phyloP scores from a whole-genome alignment of 2,113 vertebrate genomes.

The Dicerorhinus sumatrensis region DNA sequence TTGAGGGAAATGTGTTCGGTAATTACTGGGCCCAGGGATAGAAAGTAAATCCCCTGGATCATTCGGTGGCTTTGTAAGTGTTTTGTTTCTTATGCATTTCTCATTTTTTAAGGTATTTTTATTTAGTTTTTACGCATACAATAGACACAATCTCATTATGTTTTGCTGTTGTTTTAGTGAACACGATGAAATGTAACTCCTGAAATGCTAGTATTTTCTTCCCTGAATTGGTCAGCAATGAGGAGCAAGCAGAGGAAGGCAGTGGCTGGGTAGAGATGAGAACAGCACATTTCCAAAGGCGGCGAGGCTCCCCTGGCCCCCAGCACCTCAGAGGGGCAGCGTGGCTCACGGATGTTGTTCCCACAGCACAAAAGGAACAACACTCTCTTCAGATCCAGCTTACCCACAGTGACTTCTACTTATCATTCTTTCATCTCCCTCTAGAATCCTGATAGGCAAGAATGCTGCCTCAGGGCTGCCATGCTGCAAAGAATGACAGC shows the following conservation, averaged over 20 bases:
- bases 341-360: accelerated
- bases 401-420: too few species aligned
- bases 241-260: not conserved
- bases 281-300: not conserved
- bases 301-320: accelerated
- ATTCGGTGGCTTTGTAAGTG: not conserved
- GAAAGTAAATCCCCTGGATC: not conserved
- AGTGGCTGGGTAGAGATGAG: accelerated
- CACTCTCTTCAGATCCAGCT: not conserved
- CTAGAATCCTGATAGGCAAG: not conserved
- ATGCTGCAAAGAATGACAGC: not conserved
- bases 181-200: not conserved
- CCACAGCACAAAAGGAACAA: not conserved
- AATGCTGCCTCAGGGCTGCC: not conserved
- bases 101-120: not conserved
- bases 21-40: not conserved
- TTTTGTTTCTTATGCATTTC: not conserved
- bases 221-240: not conserved
- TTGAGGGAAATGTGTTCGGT: not conserved
- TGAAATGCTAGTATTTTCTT: not conserved
- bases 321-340: accelerated
- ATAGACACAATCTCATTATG: not conserved
- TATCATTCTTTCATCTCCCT: not conserved
- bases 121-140: not conserved
- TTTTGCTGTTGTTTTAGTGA: not conserved